Conservation (phyloP, 2,113 vertebrate genomes). For the Trematomus loennbergii region DNA sequence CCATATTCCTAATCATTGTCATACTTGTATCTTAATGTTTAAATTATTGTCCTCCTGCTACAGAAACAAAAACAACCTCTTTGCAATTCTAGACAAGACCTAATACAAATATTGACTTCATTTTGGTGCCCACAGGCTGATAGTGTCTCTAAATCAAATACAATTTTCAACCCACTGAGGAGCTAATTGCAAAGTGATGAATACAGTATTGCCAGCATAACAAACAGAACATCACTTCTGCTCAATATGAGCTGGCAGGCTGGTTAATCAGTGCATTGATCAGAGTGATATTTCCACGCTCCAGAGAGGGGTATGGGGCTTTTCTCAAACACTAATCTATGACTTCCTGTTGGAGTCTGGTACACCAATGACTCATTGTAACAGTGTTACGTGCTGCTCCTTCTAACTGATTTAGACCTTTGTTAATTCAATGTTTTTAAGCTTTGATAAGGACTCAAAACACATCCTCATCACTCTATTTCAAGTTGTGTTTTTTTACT, state of each 20-base stretch:
- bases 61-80: too few relatives aligned
- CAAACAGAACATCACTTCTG: background rate
- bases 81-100: background rate
- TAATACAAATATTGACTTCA: background rate
- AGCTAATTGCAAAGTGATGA: constrained; percentile 3
- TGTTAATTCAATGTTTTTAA: constrained; percentile 13
- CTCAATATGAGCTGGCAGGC: background rate
- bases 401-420: background rate
- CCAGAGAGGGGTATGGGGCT: background rate
- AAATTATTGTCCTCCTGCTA: too few relatives aligned
- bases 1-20: background rate
- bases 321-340: constrained; percentile 1
- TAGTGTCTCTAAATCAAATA: background rate
- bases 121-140: background rate
- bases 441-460: background rate
- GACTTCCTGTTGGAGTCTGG: background rate
- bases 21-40: background rate
- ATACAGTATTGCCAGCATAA: background rate
- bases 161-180: background rate
- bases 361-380: constrained; percentile 20
- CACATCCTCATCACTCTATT: background rate
- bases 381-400: background rate
- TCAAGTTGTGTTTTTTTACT: background rate
- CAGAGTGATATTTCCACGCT: background rate
- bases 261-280: constrained; percentile 11